A percentile compares a stretch with the other conserved stretches of the same genome.
These are phyloP conservation scores for Schizothorax lantsangensis DNA, from an alignment of 2,797 vertebrate species.

Conservation along the genomic window DNA sequence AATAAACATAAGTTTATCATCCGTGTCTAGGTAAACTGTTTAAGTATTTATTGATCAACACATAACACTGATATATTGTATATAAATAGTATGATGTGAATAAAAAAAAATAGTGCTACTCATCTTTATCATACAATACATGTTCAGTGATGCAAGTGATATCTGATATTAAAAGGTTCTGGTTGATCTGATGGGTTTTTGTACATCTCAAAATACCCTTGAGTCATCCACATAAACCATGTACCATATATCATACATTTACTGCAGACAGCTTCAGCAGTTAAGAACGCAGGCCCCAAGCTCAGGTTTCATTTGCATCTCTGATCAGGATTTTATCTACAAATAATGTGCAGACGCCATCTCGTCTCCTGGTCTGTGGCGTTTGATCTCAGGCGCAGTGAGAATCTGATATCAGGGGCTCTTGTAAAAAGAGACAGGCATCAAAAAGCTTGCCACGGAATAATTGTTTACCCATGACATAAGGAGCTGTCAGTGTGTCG, in stretches of 20 bases:
- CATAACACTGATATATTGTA: background rate
- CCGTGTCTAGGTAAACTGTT: background rate
- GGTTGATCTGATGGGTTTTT: slow-evolving; percentile 34
- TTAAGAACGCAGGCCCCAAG: slow-evolving; percentile 38
- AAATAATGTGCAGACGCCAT: slow-evolving; percentile 60
- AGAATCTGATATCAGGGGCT: slow-evolving; percentile 63
- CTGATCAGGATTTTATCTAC: slow-evolving; percentile 66
- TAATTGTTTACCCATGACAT: slow-evolving; percentile 60
- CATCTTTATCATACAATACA: background rate
- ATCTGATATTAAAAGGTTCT: slow-evolving; percentile 39
- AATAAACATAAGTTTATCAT: too few relatives aligned
- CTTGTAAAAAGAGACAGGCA: slow-evolving; percentile 59
- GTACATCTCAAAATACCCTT: slow-evolving; percentile 45
- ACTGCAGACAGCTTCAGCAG: slow-evolving; percentile 42
- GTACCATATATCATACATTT: slow-evolving; percentile 41
- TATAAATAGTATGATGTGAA: background rate
- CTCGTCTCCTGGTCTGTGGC: slow-evolving; percentile 47
- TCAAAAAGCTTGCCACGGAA: slow-evolving; percentile 45
- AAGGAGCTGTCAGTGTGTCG: slow-evolving; percentile 61
- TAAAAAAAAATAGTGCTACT: background rate
- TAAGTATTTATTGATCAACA: background rate
- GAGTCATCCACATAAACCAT: slow-evolving; percentile 41
- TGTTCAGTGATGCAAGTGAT: slow-evolving; percentile 1
- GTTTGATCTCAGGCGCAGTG: slow-evolving; percentile 57
- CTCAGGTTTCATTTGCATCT: slow-evolving; percentile 68